Evolutionary conservation across 2,888 invertebrate genomes (phyloP).

Genomic region (Lithophane socia): DNA sequence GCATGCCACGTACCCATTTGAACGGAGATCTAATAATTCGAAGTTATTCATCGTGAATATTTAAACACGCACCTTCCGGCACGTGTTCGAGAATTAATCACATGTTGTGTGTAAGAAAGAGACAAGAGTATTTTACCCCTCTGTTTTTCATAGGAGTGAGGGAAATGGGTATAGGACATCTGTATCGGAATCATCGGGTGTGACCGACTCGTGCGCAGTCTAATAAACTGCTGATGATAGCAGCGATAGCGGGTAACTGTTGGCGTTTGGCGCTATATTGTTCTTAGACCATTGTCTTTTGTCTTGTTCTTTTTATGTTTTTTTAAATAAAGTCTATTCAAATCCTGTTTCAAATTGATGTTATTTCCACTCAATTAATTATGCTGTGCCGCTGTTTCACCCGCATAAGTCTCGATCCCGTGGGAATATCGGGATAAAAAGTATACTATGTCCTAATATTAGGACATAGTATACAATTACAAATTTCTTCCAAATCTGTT

Average conservation of each 20-base stretch:
- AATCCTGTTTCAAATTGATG: too few relatives aligned
- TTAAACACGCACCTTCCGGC: slow-evolving; percentile 67
- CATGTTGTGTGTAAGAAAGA: slow-evolving; percentile 48
- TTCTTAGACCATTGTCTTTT: slow-evolving; percentile 67
- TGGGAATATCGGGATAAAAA: too few relatives aligned
- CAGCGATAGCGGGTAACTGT: slow-evolving; percentile 68
- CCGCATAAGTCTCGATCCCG: too few relatives aligned
- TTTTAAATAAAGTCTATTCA: not conserved
- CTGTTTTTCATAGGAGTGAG: slow-evolving; percentile 31
- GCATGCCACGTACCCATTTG: slow-evolving; percentile 54
- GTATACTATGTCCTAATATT: too few relatives aligned
- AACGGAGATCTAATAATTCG: slow-evolving; percentile 63
- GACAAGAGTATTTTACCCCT: slow-evolving; percentile 27
- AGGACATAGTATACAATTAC: too few relatives aligned
- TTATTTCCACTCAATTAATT: too few relatives aligned
- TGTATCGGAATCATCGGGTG: slow-evolving; percentile 76
- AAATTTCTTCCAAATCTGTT: too few relatives aligned
- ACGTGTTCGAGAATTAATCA: slow-evolving; percentile 67
- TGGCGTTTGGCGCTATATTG: slow-evolving; percentile 74
- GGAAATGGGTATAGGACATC: slow-evolving; percentile 68
- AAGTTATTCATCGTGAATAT: slow-evolving; percentile 67
- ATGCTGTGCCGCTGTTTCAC: too few relatives aligned
- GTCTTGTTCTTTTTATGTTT: slow-evolving; percentile 38
- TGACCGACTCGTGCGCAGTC: slow-evolving; percentile 81
- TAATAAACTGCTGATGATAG: slow-evolving; percentile 75